Evolutionary conservation across 2,888 invertebrate species (phyloP).

Genomic region (Celastrina argiolus): DNA sequence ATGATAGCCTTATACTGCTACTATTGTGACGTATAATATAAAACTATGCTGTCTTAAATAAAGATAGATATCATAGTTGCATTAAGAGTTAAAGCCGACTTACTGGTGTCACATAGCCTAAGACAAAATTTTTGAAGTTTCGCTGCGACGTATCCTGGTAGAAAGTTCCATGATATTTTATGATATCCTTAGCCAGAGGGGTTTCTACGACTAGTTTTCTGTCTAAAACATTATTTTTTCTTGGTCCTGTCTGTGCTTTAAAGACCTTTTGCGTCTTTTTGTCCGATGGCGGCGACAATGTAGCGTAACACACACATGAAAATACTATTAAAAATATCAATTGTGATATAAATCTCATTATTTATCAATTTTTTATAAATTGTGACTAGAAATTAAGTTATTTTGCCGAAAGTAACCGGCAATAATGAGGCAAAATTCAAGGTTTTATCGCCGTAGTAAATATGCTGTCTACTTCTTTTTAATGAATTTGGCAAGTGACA

Average conservation of each 20-base stretch:
- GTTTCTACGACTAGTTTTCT: slow-evolving; percentile 83
- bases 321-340: slow-evolving; percentile 54
- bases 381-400: background rate
- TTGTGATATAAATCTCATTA: slow-evolving; percentile 58
- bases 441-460: background rate
- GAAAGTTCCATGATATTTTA: slow-evolving; percentile 86
- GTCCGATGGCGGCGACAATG: slow-evolving; percentile 67
- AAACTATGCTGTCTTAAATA: too few species aligned
- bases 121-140: slow-evolving; percentile 84
- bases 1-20: too few species aligned
- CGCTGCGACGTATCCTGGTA: slow-evolving; percentile 81
- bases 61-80: too few species aligned
- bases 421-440: background rate
- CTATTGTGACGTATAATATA: too few species aligned
- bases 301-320: slow-evolving; percentile 60
- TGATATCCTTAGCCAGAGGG: slow-evolving; percentile 84
- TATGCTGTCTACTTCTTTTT: slow-evolving; percentile 13
- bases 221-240: slow-evolving; percentile 81
- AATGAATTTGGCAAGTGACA: background rate
- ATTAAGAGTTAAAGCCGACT: slow-evolving; percentile 34
- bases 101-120: slow-evolving; percentile 95
- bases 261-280: slow-evolving; percentile 66
- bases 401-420: background rate
- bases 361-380: background rate
- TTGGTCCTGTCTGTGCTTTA: slow-evolving; percentile 76